Base-by-base conservation (phyloP, 2,888 invertebrate genomes). In the Hyposoter dolosus region DNA sequence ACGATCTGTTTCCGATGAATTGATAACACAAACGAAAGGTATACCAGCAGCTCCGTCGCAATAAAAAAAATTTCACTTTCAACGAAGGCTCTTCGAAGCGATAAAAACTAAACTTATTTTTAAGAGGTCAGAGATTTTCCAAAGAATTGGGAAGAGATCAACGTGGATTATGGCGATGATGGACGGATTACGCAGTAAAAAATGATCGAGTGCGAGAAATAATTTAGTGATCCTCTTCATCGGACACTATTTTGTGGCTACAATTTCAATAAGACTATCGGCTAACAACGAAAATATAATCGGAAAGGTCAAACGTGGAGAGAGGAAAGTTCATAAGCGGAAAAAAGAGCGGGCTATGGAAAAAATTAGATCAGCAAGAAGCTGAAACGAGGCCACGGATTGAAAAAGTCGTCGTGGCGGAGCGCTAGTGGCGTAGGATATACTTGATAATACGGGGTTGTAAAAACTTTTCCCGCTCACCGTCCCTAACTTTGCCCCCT, bases 361-460 rank as follows among this genome's bases (percentile, higher is more conserved):
- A 74, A 69, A 72, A 79, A 32, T 53, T 32, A 50, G 60, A 32
- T 43, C 17, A 71, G 35, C 6, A 56, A 32, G 53, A 23, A 65
- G 43, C 23, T 69, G 40, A 45, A 43, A 66, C 28, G 56, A 60
- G 75, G 47, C 45, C 43, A 60, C 50, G 65, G 66, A 45, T 45
- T 63, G 78, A 82, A 83, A 86, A 63, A 69, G 28, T 74, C 81
- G 19, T 78, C 15, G 40, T 40, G 63, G 50, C 43, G 45, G 63
- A 32, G 69, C 71, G 69, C 71, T 71, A 40, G 75, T 53, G 72
- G 47, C 76, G 60, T 63, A 76, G 83, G 66, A 85, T 83, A 83
- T 60, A 28, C 79, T 83, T 83, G 71, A 40, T 76, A 66, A 76
- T 77, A 76, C 56, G 28, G 40, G 66, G 23, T 71, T 80, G 79